Base-by-base conservation (phyloP, 2,888 invertebrate species). In the Phaedon cochleariae region DNA sequence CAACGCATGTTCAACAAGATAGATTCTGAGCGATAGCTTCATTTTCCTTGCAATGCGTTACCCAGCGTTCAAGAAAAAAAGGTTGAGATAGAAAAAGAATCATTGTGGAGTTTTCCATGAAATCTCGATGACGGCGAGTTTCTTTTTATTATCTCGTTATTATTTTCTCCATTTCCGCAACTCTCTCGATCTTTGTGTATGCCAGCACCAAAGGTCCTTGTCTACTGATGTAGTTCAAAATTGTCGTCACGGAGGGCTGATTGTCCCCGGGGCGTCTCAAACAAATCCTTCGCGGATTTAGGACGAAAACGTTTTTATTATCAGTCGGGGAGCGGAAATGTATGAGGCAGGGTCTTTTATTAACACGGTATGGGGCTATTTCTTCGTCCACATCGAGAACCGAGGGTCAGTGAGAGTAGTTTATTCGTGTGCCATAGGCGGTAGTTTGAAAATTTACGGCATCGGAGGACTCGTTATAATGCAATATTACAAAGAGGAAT, bases 231-330 rank as follows among this genome's bases (percentile, higher is more conserved):
- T 17, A 37, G 22, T 65, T 58, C 46, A 15, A 53, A 52, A 65
- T 65, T 57, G 61, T 57, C 31, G 65, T 61, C 65, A 61, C 61
- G 61, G 57, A 51, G 57, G 55, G 55, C 46, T 51, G 57, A 65
- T 65, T 65, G 61, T 51, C 65, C 65, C 58, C 17, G 41, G 61
- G 65, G 65, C 17, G 22, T 52, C 48, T 26, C 41, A 57, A 61
- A 57, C 61, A 65, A 65, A 65, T 79, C 79, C 77, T 80, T 79
- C 76, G 78, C 79, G 79, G 79, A 79, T 79, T 80, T 80, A 74
- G 76, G 79, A 79, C 75, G 80, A 79, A 79, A 79, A 79, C 79
- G 77, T 79, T 79, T 80, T 80, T 80, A 80, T 76, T 78, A 79
- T 78, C 79, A 75, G 73, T 77, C 69, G 71, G 79, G 79, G 79